These are phyloP conservation scores for Microtus agrestis DNA, from an alignment of 2,797 vertebrate genomes.

Conservation along the genomic window DNA sequence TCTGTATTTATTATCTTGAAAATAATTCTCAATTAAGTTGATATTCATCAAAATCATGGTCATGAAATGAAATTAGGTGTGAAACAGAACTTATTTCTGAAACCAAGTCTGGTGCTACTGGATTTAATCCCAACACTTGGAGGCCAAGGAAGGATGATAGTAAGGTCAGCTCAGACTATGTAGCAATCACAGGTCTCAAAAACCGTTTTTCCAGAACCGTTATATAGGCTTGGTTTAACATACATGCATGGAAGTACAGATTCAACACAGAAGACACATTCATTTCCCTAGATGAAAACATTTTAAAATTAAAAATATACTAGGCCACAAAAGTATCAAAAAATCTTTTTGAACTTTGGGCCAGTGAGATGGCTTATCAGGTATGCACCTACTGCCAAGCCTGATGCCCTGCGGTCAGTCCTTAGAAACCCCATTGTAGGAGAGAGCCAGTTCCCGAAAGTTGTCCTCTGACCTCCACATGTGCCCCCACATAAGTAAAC, in stretches of 20 bases:
- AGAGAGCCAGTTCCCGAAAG: background rate
- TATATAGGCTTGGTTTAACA: background rate
- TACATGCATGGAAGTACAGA: background rate
- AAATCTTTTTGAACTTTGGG: background rate
- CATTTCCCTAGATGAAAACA: conserved; percentile 24
- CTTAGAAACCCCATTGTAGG: background rate
- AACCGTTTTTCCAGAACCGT: background rate
- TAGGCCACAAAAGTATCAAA: conserved; percentile 17
- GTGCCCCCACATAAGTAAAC: background rate
- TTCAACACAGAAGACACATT: background rate
- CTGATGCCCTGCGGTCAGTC: no score
- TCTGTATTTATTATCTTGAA: background rate
- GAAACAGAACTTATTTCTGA: background rate
- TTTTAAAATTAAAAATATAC: conserved; percentile 20
- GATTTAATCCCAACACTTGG: background rate
- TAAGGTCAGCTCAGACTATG: background rate
- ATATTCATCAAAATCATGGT: background rate
- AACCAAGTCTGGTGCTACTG: background rate
- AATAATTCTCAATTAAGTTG: background rate
- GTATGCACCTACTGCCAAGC: background rate
- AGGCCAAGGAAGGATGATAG: background rate
- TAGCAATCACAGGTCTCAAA: background rate
- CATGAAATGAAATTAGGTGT: background rate
- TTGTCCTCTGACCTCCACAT: background rate
- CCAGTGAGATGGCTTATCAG: background rate